These are phyloP conservation scores for Podargus strigoides DNA, from an alignment of 2,797 vertebrate species.

Conservation along the genomic window DNA sequence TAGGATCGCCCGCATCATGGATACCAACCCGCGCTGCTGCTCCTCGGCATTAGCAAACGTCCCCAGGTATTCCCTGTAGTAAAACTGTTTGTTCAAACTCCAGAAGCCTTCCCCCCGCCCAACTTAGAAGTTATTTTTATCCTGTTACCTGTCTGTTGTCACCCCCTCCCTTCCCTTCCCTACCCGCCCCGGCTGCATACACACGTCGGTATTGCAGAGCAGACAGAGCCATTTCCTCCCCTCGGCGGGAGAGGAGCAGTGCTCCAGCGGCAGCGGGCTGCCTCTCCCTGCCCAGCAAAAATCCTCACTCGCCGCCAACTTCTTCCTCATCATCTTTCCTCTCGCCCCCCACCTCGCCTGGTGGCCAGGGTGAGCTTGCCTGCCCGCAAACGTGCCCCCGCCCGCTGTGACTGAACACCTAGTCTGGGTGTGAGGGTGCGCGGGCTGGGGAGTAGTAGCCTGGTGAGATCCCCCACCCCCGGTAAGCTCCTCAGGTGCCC, in stretches of 20 bases:
- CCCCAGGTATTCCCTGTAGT: constrained; percentile 51
- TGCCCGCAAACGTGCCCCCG: background rate
- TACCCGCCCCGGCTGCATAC: background rate
- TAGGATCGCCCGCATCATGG: constrained; percentile 38
- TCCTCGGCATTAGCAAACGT: background rate
- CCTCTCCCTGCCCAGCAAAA: background rate
- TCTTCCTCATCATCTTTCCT: background rate
- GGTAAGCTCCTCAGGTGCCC: background rate
- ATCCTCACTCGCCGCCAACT: background rate
- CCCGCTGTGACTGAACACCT: background rate
- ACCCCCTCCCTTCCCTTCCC: background rate
- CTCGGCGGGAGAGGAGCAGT: background rate
- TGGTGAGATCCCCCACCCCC: background rate
- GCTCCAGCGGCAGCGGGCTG: background rate
- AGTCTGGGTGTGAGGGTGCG: background rate
- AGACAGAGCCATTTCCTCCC: constrained; percentile 32
- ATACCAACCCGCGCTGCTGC: constrained; percentile 41
- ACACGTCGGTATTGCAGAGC: background rate
- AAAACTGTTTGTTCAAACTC: constrained; percentile 62
- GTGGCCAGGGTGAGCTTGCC: background rate
- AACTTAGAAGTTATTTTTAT: constrained; percentile 25
- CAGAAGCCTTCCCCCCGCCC: background rate
- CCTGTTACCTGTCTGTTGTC: constrained; percentile 37
- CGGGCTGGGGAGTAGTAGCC: background rate
- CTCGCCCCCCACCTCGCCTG: background rate